Evolutionary conservation across 2,113 vertebrate genomes (phyloP).

Genomic region (Gallinago jamesoni): DNA sequence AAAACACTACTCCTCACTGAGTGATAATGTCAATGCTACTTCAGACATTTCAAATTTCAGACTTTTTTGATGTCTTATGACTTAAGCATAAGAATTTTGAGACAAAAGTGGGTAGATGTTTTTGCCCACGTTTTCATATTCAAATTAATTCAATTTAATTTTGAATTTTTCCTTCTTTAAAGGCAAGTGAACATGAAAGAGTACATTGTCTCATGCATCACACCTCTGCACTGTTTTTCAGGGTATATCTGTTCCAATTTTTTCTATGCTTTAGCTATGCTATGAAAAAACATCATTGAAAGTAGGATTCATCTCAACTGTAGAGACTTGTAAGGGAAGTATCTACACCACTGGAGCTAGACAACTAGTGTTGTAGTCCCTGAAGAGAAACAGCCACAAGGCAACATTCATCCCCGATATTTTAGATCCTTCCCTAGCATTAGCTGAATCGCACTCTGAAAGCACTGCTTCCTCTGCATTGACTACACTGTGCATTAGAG

Average conservation of each 20-base stretch:
- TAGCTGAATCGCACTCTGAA: background rate
- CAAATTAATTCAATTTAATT: conserved; percentile 24
- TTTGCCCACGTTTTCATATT: conserved; percentile 7
- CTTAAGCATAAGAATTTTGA: conserved; percentile 21
- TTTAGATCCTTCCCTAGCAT: background rate
- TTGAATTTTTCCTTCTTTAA: conserved; percentile 4
- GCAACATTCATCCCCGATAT: background rate
- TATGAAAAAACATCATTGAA: background rate
- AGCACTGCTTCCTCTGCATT: background rate
- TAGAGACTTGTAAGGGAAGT: background rate
- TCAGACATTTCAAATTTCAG: background rate
- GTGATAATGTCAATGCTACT: background rate
- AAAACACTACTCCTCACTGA: background rate
- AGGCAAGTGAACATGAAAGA: background rate
- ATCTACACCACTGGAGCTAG: background rate
- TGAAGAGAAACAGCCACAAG: background rate
- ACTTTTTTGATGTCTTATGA: background rate
- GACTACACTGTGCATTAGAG: background rate
- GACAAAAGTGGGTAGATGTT: conserved; percentile 30
- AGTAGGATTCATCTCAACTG: background rate
- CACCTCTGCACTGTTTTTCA: background rate
- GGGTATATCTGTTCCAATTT: background rate
- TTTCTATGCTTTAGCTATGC: background rate
- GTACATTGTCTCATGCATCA: background rate
- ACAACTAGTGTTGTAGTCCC: background rate